Evolutionary conservation across 2,113 vertebrate species (phyloP).

Genomic region (Atlantisia rogersi): DNA sequence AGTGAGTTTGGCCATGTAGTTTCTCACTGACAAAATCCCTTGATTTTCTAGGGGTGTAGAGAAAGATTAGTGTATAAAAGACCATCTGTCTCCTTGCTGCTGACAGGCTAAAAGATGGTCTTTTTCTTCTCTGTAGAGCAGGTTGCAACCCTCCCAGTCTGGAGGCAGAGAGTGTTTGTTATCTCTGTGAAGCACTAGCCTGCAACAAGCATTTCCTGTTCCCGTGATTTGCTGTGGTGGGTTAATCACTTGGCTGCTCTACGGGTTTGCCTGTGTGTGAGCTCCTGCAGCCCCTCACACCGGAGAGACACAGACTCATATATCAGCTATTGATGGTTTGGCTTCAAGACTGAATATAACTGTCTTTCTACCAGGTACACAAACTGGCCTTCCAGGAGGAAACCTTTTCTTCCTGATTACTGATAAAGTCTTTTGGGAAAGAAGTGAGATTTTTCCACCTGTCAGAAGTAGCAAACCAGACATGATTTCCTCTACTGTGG

Average conservation of each 20-base stretch:
- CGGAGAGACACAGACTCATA: background rate
- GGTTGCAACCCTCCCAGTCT: background rate
- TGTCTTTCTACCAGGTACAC: background rate
- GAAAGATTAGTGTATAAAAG: conserved; percentile 50
- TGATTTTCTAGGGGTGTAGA: background rate
- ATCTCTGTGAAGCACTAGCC: background rate
- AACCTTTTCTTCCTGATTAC: background rate
- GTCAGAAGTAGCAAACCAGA: background rate
- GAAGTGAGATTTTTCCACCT: background rate
- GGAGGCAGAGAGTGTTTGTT: background rate
- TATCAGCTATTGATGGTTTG: background rate
- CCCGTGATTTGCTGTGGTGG: background rate
- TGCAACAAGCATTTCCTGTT: background rate
- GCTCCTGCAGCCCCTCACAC: background rate
- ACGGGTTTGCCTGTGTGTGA: background rate
- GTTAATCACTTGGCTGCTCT: background rate
- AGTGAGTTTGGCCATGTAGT: conserved; percentile 11
- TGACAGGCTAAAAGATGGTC: conserved; percentile 8
- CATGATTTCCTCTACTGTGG: background rate
- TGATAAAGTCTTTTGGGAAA: background rate
- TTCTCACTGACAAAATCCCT: conserved; percentile 23
- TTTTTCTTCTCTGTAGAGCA: background rate
- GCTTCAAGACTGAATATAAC: background rate
- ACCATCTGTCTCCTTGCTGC: conserved; percentile 50
- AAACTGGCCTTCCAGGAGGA: background rate